Conservation (phyloP, 2,888 invertebrate genomes). For the Gymnoscelis rufifasciata region DNA sequence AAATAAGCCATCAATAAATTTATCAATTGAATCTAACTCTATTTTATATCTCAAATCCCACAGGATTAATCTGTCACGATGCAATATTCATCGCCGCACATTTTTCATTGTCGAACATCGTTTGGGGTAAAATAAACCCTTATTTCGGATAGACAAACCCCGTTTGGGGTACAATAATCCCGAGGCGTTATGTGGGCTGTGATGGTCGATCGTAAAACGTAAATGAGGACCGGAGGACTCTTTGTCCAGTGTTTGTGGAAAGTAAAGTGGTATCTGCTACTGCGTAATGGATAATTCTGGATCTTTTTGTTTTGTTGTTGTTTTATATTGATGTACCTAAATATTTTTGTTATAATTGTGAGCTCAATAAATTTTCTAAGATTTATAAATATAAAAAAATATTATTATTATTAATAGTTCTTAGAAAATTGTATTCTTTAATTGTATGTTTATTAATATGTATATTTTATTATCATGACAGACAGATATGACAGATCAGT, state of each 20-base stretch:
- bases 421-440: too few relatives aligned
- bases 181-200: conserved; percentile 2
- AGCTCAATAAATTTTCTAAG: too few relatives aligned
- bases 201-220: conserved; percentile 20
- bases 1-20: not conserved
- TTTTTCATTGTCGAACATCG: conserved; percentile 6
- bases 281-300: too few relatives aligned
- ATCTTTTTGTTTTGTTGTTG: too few relatives aligned
- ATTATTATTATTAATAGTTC: too few relatives aligned
- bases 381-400: too few relatives aligned
- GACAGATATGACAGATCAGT: too few relatives aligned
- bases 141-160: not conserved
- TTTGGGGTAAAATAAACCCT: conserved; percentile 1
- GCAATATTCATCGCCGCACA: conserved; percentile 5
- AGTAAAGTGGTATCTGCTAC: not conserved
- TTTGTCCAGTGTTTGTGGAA: not conserved
- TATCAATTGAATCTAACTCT: not conserved
- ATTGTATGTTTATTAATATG: too few relatives aligned
- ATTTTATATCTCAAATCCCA: not conserved
- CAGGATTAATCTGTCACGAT: not conserved
- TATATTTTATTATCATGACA: too few relatives aligned
- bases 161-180: conserved; percentile 12
- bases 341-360: too few relatives aligned
- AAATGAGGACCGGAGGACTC: conserved; percentile 9
- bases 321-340: too few relatives aligned